Percentiles rank a stretch among this genome's conserved stretches.
Conservation (phyloP, 2,113 vertebrate species). For the Bubo bubo region DNA sequence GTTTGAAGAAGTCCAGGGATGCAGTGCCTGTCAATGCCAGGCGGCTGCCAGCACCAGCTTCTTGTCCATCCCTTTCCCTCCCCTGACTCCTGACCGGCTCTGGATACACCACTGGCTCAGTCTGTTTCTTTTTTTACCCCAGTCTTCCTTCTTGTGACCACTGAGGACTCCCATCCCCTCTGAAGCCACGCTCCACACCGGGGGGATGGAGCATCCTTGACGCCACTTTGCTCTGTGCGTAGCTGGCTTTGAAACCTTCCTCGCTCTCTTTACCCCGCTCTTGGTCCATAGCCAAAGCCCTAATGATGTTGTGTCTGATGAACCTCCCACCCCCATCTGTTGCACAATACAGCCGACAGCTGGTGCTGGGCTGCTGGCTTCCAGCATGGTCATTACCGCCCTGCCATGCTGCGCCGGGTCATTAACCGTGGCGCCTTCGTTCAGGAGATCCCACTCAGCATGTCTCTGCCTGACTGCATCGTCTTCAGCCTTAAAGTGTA, state of each 20-base stretch:
- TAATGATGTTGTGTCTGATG: conserved; percentile 50
- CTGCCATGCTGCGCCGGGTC: background rate
- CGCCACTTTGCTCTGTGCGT: background rate
- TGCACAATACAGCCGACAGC: conserved; percentile 33
- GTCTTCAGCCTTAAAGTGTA: background rate
- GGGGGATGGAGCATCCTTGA: background rate
- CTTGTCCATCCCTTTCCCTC: background rate
- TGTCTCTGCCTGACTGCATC: background rate
- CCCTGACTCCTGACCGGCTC: background rate
- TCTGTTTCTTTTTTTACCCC: background rate
- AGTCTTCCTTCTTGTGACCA: background rate
- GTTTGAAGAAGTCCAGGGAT: background rate
- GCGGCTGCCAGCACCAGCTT: background rate
- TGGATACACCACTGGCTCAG: background rate
- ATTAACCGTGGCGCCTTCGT: background rate
- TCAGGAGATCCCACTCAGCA: conserved; percentile 24
- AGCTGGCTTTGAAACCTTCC: background rate
- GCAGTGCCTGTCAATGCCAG: fast-evolving
- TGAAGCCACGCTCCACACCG: fast-evolving
- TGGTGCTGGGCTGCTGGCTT: conserved; percentile 56
- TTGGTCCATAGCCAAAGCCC: conserved; percentile 29
- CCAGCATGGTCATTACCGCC: conserved; percentile 37
- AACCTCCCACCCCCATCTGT: conserved; percentile 60
- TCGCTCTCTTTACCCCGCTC: background rate
- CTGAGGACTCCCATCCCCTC: background rate